A percentile compares a stretch with the other conserved stretches of the same genome.
Evolutionary conservation across 1,140 invertebrate genomes (phyloP).

Genomic region (Caenorhabditis remanei): DNA sequence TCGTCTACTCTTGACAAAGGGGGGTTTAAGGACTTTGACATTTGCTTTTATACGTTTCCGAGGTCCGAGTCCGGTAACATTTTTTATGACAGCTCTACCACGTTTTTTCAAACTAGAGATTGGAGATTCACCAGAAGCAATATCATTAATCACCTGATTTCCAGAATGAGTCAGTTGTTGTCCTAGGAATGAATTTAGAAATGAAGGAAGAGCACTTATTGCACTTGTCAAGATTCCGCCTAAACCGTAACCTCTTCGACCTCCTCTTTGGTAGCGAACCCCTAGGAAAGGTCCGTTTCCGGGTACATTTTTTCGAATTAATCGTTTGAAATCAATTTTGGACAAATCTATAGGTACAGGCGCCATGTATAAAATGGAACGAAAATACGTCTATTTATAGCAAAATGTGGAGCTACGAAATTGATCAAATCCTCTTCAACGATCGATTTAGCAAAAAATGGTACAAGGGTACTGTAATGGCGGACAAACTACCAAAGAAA

Average conservation of each 20-base stretch:
- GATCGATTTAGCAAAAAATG: neutral
- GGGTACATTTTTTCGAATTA: neutral
- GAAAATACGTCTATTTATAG: neutral
- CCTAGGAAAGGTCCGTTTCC: neutral
- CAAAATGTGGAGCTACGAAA: neutral
- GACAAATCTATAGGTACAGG: slow-evolving; percentile 8
- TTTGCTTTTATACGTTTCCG: slow-evolving; percentile 1
- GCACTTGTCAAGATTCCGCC: neutral
- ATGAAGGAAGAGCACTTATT: neutral
- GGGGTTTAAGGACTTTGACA: neutral
- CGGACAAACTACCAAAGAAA: neutral
- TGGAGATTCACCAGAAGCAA: neutral
- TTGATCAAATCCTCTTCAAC: neutral
- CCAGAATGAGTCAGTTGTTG: neutral
- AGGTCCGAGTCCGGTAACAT: neutral
- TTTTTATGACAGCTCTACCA: neutral
- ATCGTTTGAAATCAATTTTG: neutral
- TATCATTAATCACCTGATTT: neutral
- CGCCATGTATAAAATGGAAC: neutral
- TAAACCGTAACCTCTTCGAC: neutral
- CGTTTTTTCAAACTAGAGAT: neutral
- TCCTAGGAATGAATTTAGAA: slow-evolving; percentile 6
- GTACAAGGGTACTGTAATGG: neutral
- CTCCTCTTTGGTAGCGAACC: neutral
- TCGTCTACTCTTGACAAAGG: slow-evolving; percentile 1